Evolutionary conservation across 1,140 invertebrate species (phyloP), one percentile per base, ranked within the genome.

Genomic region (Chlorops oryzae): DNA sequence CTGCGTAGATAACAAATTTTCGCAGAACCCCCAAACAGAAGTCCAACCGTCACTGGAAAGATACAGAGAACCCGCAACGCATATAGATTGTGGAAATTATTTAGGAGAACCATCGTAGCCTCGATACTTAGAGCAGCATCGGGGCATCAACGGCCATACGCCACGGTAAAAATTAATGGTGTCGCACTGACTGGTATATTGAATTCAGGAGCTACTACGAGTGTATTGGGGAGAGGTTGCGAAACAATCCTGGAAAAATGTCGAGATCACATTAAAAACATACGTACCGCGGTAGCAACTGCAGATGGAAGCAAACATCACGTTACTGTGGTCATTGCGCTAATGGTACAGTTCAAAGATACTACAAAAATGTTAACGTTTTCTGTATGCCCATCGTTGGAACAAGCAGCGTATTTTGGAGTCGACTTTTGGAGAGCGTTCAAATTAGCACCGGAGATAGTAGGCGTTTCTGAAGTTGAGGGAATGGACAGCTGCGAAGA

Each of bases 131-230:
- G n/a, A n/a, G n/a, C n/a, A n/a, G n/a, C n/a, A n/a, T n/a, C n/a
- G n/a, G n/a, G n/a, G n/a, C n/a, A n/a, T n/a, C n/a, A n/a, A n/a
- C n/a, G n/a, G n/a, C n/a, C n/a, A n/a, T n/a, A n/a, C n/a, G n/a
- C n/a, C n/a, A n/a, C n/a, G n/a, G n/a, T n/a, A n/a, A n/a, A n/a
- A n/a, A n/a, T n/a, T n/a, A n/a, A n/a, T n/a, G n/a, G n/a, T n/a
- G n/a, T n/a, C n/a, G n/a, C n/a, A n/a, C n/a, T n/a, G n/a, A n/a
- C n/a, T n/a, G 39, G 23, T 2, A 24, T 54, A 0, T 17, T 51
- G 18, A 43, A 56, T 34, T 47, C 46, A 5, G 54, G 50, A 1
- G 47, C 50, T 18, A 52, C 47, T 13, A 45, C 48, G n/a, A 53
- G 51, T 17, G 38, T 48, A 9, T 28, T 54, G 1, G 52, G 44